These are phyloP conservation scores for Graphium colonna DNA, from an alignment of 2,888 invertebrate genomes.

Conservation along the genomic window DNA sequence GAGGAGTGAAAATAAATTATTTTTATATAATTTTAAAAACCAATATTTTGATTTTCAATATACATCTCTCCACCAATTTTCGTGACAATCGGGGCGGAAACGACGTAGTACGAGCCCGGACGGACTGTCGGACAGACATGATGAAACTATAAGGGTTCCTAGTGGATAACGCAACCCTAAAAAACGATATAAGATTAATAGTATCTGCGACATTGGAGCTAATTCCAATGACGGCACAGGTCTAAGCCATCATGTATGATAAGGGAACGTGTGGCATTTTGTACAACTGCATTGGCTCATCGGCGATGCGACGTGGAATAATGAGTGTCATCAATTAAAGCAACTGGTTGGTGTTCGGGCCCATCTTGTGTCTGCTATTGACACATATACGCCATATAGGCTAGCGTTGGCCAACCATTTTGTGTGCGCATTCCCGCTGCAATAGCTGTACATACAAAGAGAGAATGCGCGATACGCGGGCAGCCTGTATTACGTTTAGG, in stretches of 20 bases:
- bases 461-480: constrained; percentile 59
- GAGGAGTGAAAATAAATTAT: no score
- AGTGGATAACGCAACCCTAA: no score
- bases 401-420: constrained; percentile 32
- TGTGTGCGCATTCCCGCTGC: constrained; percentile 49
- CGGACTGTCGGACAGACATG: no score
- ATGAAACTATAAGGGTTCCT: no score
- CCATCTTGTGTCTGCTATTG: constrained; percentile 19
- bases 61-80: no score
- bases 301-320: constrained; percentile 6
- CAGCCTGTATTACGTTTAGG: constrained; percentile 44
- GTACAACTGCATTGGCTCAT: not conserved
- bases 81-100: no score
- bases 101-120: no score
- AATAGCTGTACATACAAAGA: constrained; percentile 55
- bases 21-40: no score
- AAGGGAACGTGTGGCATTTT: not conserved
- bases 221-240: no score
- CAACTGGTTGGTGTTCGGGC: constrained; percentile 6
- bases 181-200: no score
- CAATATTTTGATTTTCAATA: no score
- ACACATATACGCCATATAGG: constrained; percentile 19
- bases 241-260: not conserved
- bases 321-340: constrained; percentile 9
- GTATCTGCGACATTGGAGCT: no score